Base-by-base conservation (phyloP, 2,888 invertebrate species). In the Drosophila mulleri region DNA sequence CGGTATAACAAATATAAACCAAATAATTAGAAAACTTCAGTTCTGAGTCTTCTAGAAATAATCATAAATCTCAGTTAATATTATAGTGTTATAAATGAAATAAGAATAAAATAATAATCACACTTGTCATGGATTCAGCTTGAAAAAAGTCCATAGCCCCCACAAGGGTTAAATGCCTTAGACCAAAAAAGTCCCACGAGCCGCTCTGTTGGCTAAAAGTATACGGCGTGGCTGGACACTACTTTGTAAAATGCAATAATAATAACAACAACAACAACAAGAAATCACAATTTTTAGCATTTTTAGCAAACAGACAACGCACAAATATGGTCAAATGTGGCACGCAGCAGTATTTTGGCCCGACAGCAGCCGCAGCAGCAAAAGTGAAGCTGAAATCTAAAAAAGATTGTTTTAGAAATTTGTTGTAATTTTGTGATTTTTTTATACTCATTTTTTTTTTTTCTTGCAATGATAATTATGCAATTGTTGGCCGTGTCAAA, bases 311-410 rank as follows among this genome's bases (percentile, higher is more conserved):
- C 57, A 68, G 32, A 50, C 73, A 39, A 54, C 16, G 59, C 73
- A 63, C 77, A 72, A 82, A 86, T 83, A 79, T 86, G 86, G 83
- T 86, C 86, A 83, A 83, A 86, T 83, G 86, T 76, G 83, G 83
- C 86, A 86, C 86, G 86, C 83, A 35, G 86, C 75, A 83, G 83
- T 73, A 83, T 83, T 85, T 73, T 60, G 74, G 63, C 9, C 39
- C 56, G 56, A 47, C 42, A 50, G 44, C 39, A 26, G 32, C 45
- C 11, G 18, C n/a, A 23, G 35, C 47, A 23, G 35, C 20, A 26
- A n/a, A 23, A 52, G 50, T 29, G n/a, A 37, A 63, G 45, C 52
- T 39, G 7, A 69, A 65, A 69, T 47, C 47, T 16, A 68, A n/a
- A 39, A 62, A 58, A 58, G 48, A 75, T 63, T 71, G 57, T 65